These are phyloP conservation scores for Halcyon leucocephala DNA, from an alignment of 2,797 vertebrate species.

Conservation along the genomic window DNA sequence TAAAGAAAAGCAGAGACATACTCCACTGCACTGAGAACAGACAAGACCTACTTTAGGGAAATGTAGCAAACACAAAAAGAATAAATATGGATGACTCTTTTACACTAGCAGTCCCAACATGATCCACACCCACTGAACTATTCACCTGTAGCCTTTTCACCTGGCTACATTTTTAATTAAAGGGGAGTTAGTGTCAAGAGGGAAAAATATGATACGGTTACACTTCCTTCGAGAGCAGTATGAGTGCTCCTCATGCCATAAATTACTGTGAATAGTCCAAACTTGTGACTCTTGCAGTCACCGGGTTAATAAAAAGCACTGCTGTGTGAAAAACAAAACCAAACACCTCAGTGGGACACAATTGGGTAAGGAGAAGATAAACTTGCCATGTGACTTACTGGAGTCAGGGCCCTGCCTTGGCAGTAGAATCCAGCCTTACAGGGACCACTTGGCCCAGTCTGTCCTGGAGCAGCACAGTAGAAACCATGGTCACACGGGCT, in stretches of 20 bases:
- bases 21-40: not conserved
- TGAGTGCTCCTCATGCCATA: fast-evolving
- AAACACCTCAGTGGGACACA: fast-evolving
- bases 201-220: fast-evolving
- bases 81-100: not conserved
- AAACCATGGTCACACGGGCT: conserved; percentile 81
- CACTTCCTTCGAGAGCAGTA: not conserved
- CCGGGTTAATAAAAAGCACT: not conserved
- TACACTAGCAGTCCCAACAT: not conserved
- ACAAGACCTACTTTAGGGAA: not conserved
- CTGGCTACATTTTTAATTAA: not conserved
- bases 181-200: not conserved
- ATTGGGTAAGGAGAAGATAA: not conserved
- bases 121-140: not conserved
- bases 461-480: conserved; percentile 84
- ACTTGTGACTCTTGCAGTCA: not conserved
- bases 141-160: not conserved
- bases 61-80: not conserved
- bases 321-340: not conserved
- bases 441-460: conserved; percentile 79
- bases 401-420: conserved; percentile 80
- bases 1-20: fast-evolving
- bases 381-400: conserved; percentile 72
- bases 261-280: not conserved
- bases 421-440: conserved; percentile 89